Base-by-base conservation (phyloP, 30 jellyfish, hydroid and myxozoan genomes). In the Aurelia aurita region DNA sequence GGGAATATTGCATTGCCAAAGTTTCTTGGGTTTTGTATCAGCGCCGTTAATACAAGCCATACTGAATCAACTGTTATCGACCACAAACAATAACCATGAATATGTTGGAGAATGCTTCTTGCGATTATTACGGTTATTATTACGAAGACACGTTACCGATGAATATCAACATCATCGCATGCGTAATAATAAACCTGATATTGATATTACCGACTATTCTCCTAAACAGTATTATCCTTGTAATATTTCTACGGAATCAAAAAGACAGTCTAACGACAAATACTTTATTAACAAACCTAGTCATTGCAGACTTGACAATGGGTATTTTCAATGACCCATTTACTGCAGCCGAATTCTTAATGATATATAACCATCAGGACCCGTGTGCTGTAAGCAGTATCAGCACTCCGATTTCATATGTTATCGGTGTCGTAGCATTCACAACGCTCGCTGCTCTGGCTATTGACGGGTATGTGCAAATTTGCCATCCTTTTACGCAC, bases 401-500 rank as follows among this genome's bases (percentile, higher is more conserved):
- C 27, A 81, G 66, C 76, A 69, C 72, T 34, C 84, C 91, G 1
- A 58, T 81, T 3, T 81, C 91, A 32, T 68, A 49, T 19, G 34
- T 19, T 14, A 11, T 81, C 77, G 91, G 84, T 13, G 69, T 64
- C 1, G 78, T 55, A 5, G 69, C 91, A 27, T 69, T 81, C 58
- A 35, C 53, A 72, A 81, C 91, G 8, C 58, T 81, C 14, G 80
- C 91, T 18, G 63, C 49, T 3, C 85, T 81, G 31, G 85, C 91
- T 0, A 39, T 81, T 20, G 91, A 81, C 34, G 64, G 91, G 8
- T 81, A 64, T 31, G 1, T 68, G 20, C 68, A 55, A 57, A 67
- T 81, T 47, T 64, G 80, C 79, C 72, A 67, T 27, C 91, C 91
- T 55, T 81, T 67, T 69, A 47, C 28, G 26, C 85, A 81, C 44